Evolutionary conservation across 1,140 invertebrate genomes (phyloP).

Genomic region (Bombus superbus): DNA sequence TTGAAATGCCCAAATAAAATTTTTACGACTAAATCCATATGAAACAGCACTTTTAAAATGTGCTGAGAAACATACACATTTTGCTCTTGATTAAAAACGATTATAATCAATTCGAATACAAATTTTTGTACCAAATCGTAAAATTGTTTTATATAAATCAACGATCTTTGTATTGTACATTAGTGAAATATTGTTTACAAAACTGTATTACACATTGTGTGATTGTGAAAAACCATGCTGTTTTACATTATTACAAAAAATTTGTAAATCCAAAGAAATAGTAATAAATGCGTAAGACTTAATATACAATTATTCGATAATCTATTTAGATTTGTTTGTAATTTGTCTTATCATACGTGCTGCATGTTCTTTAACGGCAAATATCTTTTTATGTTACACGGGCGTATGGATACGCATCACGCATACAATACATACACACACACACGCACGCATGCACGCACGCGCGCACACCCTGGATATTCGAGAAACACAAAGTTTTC

Average conservation of each 20-base stretch:
- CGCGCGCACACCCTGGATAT: constrained; percentile 14
- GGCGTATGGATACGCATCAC: constrained; percentile 27
- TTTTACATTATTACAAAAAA: constrained; percentile 46
- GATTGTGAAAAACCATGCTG: constrained; percentile 29
- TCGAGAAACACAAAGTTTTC: constrained; percentile 1
- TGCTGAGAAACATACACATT: constrained; percentile 15
- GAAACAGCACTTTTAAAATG: constrained; percentile 21
- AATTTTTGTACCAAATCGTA: constrained; percentile 43
- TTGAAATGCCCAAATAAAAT: not conserved
- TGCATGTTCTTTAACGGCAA: constrained; percentile 28
- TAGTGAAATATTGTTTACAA: constrained; percentile 49
- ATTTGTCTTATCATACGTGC: constrained; percentile 5
- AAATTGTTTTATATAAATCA: constrained; percentile 47
- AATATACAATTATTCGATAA: constrained; percentile 39
- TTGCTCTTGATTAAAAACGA: constrained; percentile 14
- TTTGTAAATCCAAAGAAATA: constrained; percentile 49
- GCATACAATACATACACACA: constrained; percentile 25
- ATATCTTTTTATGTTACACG: constrained; percentile 40
- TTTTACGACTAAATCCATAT: not conserved
- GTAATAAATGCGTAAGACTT: constrained; percentile 51
- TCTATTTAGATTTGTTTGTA: constrained; percentile 10
- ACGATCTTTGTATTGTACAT: constrained; percentile 45
- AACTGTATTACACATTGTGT: constrained; percentile 19
- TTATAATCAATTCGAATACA: constrained; percentile 30
- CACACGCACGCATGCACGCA: not conserved